These are phyloP conservation scores for Callionymus lyra DNA, from an alignment of 2,113 vertebrate species.

Conservation along the genomic window DNA sequence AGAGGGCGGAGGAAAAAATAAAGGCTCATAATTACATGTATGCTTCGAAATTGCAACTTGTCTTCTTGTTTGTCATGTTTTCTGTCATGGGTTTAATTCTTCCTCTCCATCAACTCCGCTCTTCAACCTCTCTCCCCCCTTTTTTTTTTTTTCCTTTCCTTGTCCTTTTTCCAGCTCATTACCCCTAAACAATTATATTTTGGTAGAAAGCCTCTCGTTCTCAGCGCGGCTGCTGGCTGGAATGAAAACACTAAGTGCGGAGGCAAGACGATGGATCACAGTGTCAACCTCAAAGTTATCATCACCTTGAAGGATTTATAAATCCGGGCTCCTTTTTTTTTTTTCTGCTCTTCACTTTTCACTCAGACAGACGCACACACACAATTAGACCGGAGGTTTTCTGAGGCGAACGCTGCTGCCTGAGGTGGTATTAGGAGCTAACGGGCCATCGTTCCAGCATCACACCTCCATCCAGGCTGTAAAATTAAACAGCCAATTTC, in stretches of 20 bases:
- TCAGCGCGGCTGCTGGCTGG: slow-evolving; percentile 43
- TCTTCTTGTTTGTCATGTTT: slow-evolving; percentile 34
- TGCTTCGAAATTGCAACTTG: slow-evolving; percentile 22
- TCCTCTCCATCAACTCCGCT: slow-evolving; percentile 22
- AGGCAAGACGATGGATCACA: slow-evolving; percentile 48
- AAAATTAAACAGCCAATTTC: slow-evolving; percentile 63
- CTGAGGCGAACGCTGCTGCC: slow-evolving; percentile 36
- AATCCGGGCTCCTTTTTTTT: slow-evolving; percentile 25
- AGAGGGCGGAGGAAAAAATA: slow-evolving; percentile 3
- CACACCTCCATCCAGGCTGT: slow-evolving; percentile 42
- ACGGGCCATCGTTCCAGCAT: slow-evolving; percentile 42
- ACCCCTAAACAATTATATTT: slow-evolving; percentile 58
- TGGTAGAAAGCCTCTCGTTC: slow-evolving; percentile 43
- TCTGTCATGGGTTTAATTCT: slow-evolving; percentile 19
- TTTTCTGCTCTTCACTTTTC: slow-evolving; percentile 9
- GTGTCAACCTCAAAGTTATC: slow-evolving; percentile 59
- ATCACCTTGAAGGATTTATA: slow-evolving; percentile 61
- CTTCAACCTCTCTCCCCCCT: slow-evolving; percentile 14
- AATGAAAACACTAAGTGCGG: slow-evolving; percentile 44
- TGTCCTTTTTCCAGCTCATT: slow-evolving; percentile 58
- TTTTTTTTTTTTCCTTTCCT: slow-evolving; percentile 23
- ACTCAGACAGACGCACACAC: slow-evolving; percentile 10
- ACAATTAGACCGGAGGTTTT: slow-evolving; percentile 20
- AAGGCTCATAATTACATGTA: slow-evolving; percentile 23
- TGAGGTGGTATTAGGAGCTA: slow-evolving; percentile 29